Evolutionary conservation across 2,888 invertebrate species (phyloP).

Genomic region (Eupeodes luniger): DNA sequence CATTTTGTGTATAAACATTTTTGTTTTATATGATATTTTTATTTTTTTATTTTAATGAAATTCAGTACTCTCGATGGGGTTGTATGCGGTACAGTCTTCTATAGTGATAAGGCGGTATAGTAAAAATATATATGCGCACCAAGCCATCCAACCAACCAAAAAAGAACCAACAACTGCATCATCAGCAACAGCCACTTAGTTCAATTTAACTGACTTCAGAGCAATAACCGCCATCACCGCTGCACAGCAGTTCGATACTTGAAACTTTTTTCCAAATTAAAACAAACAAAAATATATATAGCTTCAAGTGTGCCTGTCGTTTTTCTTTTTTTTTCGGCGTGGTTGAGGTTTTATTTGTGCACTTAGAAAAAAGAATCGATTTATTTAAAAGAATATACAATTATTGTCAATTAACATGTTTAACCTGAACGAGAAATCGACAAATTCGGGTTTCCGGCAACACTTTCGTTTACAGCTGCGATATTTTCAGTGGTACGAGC

Average conservation of each 20-base stretch:
- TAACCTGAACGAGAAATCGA: too few relatives aligned
- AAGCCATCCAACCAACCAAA: too few relatives aligned
- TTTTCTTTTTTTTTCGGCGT: background rate
- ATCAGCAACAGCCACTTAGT: slow-evolving; percentile 16
- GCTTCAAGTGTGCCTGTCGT: slow-evolving; percentile 16
- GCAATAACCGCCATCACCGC: background rate
- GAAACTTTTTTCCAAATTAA: slow-evolving; percentile 36
- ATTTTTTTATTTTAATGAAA: background rate
- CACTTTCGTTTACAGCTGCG: too few relatives aligned
- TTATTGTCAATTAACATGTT: too few relatives aligned
- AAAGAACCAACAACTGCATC: background rate
- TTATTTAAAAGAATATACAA: too few relatives aligned
- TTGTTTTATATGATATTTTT: background rate
- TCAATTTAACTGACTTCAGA: slow-evolving; percentile 34
- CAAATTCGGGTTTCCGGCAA: too few relatives aligned
- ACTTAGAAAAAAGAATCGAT: background rate
- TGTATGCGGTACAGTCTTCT: background rate
- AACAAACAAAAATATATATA: slow-evolving; percentile 12
- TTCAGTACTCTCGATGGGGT: background rate
- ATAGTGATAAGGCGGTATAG: background rate
- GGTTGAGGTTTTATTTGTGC: background rate
- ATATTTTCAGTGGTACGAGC: too few relatives aligned
- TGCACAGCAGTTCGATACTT: slow-evolving; percentile 18
- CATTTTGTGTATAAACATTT: slow-evolving; percentile 11
- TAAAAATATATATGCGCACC: background rate